Evolutionary conservation across 2,888 invertebrate species (phyloP).

Genomic region (Uropetala carovei): DNA sequence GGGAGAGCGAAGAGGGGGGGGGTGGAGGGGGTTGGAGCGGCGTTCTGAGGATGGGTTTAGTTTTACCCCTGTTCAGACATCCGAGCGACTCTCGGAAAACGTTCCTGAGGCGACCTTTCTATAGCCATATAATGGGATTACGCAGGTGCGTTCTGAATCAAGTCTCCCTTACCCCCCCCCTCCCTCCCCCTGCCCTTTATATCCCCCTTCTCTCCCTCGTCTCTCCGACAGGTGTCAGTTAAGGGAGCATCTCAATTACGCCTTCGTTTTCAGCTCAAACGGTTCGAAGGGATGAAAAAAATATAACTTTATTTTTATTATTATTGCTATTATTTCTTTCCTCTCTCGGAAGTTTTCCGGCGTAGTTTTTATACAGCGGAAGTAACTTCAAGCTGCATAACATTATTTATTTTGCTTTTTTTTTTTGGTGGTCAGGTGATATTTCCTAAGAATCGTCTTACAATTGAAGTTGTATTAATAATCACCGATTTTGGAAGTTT

Average conservation of each 20-base stretch:
- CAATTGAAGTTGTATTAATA: no score
- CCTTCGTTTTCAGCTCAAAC: neutral
- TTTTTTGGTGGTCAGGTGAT: no score
- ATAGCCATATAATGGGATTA: conserved; percentile 28
- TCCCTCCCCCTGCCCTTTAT: no score
- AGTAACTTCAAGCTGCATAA: no score
- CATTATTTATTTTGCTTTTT: no score
- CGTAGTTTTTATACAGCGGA: no score
- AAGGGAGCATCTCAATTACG: neutral
- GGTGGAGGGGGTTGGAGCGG: neutral
- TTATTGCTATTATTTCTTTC: no score
- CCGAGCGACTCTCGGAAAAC: neutral
- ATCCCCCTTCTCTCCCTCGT: neutral
- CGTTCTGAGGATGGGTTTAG: neutral
- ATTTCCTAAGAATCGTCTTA: no score
- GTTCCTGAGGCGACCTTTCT: conserved; percentile 7
- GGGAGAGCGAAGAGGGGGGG: neutral
- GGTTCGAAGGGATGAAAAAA: neutral
- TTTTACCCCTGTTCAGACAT: neutral
- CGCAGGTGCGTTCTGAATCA: conserved; percentile 14
- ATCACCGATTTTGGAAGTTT: no score
- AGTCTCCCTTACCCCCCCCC: neutral
- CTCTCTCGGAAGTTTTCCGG: no score
- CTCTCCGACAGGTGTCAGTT: conserved; percentile 18
- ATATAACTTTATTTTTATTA: no score